Evolutionary conservation across 1,140 invertebrate species (phyloP), one percentile per base, ranked within the genome.

Genomic region (Hydropsyche tenuis): DNA sequence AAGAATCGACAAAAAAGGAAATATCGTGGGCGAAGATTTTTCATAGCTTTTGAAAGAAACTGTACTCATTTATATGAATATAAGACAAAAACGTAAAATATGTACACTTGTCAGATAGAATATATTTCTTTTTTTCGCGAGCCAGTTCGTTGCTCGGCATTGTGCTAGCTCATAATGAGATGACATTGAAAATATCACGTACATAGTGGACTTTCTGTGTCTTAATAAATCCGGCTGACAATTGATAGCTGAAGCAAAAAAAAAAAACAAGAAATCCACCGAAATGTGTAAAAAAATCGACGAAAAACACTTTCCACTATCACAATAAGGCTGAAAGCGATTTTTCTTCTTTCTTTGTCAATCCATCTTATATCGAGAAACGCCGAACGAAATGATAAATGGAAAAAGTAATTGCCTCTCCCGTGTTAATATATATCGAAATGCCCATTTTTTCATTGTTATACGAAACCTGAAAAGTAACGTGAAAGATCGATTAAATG

Each of bases 371-470:
- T 60, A 60, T 60, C 56, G 23, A 11, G 12, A 9, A 37, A 9
- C 30, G 30, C 30, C 30, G 56, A 14, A 60, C 23, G n/a, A 60
- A 60, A 60, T 60, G 56, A 60, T 60, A 60, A 60, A 60, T 60
- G 56, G 23, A 25, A 60, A 12, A 27, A 60, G 56, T 60, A 60
- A 60, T 60, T 60, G 56, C 22, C 56, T 60, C 23, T 60, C 56
- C 11, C 18, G 18, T 27, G 23, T 53, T 53, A 53, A 53, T 53
- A 37, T 37, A 37, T 37, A 37, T 4, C 30, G 30, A 37, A 37
- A 37, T 37, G 30, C 3, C 3, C 30, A 37, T 37, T 37, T 37
- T 37, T 37, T 37, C 30, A 37, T 37, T 37, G 9, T 37, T 37
- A 37, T 9, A 9, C 30, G 3, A 37, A 37, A 37, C 30, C 30